Evolutionary conservation across 2,888 invertebrate genomes (phyloP), one percentile per base, ranked within the genome.

Genomic region (Panzeria rudis): DNA sequence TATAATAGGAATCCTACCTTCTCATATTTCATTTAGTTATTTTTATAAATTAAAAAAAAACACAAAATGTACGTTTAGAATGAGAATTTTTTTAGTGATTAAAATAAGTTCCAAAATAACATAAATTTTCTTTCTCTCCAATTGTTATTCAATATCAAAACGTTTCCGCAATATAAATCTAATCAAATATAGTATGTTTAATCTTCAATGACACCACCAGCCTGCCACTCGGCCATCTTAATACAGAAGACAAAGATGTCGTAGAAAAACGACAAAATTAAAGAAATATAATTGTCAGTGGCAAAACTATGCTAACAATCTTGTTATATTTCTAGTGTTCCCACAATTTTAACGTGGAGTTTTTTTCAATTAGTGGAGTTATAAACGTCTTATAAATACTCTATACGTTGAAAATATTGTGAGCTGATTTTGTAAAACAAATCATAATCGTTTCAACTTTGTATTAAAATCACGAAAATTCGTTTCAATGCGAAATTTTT

Each of bases 131-230:
- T 54, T n/a, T 61, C 44, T 41, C 25, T 35, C 38, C 50, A 59
- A 72, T 66, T 47, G 52, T 7, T n/a, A 44, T 76, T 76, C 59
- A 83, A 86, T 84, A 72, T 41, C 44, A 69, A 80, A 56, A 59
- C 59, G 44, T 72, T 84, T 84, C 76, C 80, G 71, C 71, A 44
- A 32, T 83, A 78, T 71, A 80, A 83, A 68, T 71, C 73, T 75
- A 52, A 73, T 72, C 72, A 77, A 56, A 72, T 71, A 2, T 3
- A 4, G 29, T 66, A 7, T 25, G 15, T 54, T 35, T 44, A 73
- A 79, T 56, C 56, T 76, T 54, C 44, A 54, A 11, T 72, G 73
- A 76, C 73, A 75, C 68, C 59, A 68, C 2, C 52, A 47, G 11
- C 29, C 41, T 50, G 59, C 15, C 61, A 50, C 47, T 62, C 11